A percentile compares a stretch with the other conserved stretches of the same genome.
Conservation (phyloP, 2,113 vertebrate species). For the Onychostoma macrolepis region DNA sequence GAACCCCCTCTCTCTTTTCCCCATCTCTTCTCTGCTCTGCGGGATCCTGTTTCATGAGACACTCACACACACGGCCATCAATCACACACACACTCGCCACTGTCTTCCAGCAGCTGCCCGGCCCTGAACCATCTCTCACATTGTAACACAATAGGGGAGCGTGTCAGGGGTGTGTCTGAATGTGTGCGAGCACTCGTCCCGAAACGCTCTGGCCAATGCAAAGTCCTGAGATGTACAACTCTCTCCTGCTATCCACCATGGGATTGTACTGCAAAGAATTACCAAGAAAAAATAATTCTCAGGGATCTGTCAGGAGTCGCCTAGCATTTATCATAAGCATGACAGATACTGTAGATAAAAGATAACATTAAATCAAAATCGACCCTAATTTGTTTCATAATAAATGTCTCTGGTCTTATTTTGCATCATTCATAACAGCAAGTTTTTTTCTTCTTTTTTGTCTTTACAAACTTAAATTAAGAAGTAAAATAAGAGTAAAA, state of each 20-base stretch:
- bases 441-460: no score
- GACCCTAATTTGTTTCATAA: not conserved
- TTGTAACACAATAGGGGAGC: slow-evolving; percentile 32
- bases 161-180: slow-evolving; percentile 33
- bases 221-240: slow-evolving; percentile 21
- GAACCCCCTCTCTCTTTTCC: slow-evolving; percentile 33
- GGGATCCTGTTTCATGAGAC: slow-evolving; percentile 55
- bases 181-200: not conserved
- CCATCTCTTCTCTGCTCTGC: slow-evolving; percentile 28
- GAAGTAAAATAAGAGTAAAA: no score
- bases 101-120: slow-evolving; percentile 48
- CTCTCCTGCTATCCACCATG: not conserved
- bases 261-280: not conserved
- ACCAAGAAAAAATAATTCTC: not conserved
- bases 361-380: not conserved
- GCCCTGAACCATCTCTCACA: slow-evolving; percentile 10
- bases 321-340: not conserved
- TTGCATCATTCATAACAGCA: not conserved
- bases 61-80: slow-evolving; percentile 48
- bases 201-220: not conserved
- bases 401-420: not conserved
- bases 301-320: not conserved
- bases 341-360: not conserved
- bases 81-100: slow-evolving; percentile 50
- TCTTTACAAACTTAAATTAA: not conserved